A percentile compares a stretch with the other conserved stretches of the same genome.
Evolutionary conservation across 2,888 invertebrate species (phyloP).

Genomic region (Acanthosepion esculentum): DNA sequence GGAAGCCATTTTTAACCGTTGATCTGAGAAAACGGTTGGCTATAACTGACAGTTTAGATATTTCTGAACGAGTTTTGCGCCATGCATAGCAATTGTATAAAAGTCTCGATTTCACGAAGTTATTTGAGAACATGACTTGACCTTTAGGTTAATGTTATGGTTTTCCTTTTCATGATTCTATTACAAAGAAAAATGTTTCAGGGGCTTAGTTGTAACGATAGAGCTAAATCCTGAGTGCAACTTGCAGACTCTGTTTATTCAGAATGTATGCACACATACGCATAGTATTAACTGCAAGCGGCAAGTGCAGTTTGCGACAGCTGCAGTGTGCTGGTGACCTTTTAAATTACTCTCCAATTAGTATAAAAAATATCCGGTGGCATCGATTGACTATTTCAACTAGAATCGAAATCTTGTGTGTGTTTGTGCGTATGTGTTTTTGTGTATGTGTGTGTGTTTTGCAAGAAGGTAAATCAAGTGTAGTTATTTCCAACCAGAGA

Average conservation of each 20-base stretch:
- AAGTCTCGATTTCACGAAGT: too few relatives aligned
- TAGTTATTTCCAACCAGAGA: too few relatives aligned
- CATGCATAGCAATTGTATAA: too few relatives aligned
- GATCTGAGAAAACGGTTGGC: too few relatives aligned
- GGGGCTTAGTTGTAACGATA: not conserved
- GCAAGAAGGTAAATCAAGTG: too few relatives aligned
- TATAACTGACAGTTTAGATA: too few relatives aligned
- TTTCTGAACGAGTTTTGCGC: too few relatives aligned
- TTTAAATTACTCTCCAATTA: constrained; percentile 33
- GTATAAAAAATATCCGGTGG: not conserved
- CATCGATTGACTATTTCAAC: not conserved
- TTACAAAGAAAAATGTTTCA: not conserved
- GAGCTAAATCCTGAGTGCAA: not conserved
- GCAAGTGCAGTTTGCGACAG: not conserved
- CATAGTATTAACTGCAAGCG: not conserved
- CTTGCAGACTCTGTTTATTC: not conserved
- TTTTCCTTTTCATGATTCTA: too few relatives aligned
- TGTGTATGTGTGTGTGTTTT: too few relatives aligned
- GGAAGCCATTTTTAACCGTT: too few relatives aligned
- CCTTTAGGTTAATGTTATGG: too few relatives aligned
- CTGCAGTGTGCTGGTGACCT: not conserved
- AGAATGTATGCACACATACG: not conserved
- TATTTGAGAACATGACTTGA: too few relatives aligned
- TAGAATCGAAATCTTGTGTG: not conserved
- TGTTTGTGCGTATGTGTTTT: not conserved